These are phyloP conservation scores for Ceratosolen solmsi DNA, from an alignment of 1,140 invertebrate species.

Conservation along the genomic window DNA sequence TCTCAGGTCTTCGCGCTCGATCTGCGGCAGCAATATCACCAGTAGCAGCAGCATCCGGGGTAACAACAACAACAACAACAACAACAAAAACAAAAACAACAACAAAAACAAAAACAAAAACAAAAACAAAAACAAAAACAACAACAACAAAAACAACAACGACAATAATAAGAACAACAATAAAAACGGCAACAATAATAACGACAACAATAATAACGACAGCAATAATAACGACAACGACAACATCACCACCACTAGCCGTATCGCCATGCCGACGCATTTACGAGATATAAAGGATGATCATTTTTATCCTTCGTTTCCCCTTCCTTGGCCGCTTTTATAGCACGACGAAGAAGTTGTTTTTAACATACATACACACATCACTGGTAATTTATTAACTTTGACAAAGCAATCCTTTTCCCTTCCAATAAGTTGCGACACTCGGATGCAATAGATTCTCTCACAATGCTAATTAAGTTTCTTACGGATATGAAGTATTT, in stretches of 20 bases:
- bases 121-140: no score
- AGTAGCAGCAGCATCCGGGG: neutral
- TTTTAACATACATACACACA: neutral
- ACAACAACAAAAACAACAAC: neutral
- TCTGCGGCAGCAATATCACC: neutral
- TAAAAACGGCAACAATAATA: neutral
- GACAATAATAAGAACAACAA: neutral
- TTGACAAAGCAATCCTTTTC: slow-evolving; percentile 42
- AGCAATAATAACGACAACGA: no score
- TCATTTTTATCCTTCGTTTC: slow-evolving; percentile 30
- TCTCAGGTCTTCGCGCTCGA: slow-evolving; percentile 33
- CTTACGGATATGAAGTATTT: neutral
- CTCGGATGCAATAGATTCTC: slow-evolving; percentile 25
- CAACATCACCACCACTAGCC: neutral
- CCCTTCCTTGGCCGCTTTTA: neutral
- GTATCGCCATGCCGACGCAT: neutral
- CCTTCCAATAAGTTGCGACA: neutral
- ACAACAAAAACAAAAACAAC: no score
- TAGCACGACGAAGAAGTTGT: neutral
- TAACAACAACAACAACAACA: neutral
- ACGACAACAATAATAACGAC: neutral
- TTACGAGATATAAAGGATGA: slow-evolving; percentile 45
- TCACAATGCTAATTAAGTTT: slow-evolving; percentile 1
- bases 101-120: no score
- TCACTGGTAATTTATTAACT: slow-evolving; percentile 29